A percentile compares a stretch with the other conserved stretches of the same genome.
Evolutionary conservation across 2,888 invertebrate species (phyloP).

Genomic region (Ashinkailepas kermadecensis): DNA sequence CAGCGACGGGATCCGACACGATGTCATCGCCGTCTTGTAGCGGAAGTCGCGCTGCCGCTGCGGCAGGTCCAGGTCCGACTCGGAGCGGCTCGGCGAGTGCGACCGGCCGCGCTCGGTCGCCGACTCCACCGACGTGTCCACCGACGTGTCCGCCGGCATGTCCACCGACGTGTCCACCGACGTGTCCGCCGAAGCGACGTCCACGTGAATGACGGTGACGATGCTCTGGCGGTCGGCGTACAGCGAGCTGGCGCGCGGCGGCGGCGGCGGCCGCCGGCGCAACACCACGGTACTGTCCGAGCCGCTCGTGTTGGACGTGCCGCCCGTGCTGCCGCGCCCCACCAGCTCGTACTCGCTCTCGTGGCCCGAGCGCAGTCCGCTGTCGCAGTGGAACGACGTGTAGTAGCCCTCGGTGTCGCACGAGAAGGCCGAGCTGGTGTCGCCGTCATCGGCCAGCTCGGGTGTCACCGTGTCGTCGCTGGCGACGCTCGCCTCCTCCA

Average conservation of each 20-base stretch:
- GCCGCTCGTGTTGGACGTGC: slow-evolving; percentile 14
- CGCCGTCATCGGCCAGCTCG: slow-evolving; percentile 52
- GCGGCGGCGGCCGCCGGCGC: slow-evolving; percentile 36
- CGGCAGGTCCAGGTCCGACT: slow-evolving; percentile 40
- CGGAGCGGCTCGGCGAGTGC: not conserved
- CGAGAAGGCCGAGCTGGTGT: slow-evolving; percentile 84
- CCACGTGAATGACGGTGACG: slow-evolving; percentile 34
- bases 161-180: not conserved
- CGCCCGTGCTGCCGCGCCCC: not conserved
- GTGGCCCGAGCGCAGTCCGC: slow-evolving; percentile 56
- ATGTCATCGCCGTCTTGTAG: slow-evolving; percentile 77
- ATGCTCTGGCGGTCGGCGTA: slow-evolving; percentile 33
- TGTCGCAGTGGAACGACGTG: slow-evolving; percentile 94
- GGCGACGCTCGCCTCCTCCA: slow-evolving; percentile 5
- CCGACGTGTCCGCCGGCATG: slow-evolving; percentile 49
- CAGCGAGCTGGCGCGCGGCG: slow-evolving; percentile 34
- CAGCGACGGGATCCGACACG: slow-evolving; percentile 82
- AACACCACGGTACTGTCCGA: slow-evolving; percentile 39
- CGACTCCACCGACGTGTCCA: slow-evolving; percentile 36
- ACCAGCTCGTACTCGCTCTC: slow-evolving; percentile 13
- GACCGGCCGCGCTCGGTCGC: not conserved
- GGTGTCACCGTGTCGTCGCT: slow-evolving; percentile 26
- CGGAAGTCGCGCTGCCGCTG: slow-evolving; percentile 48
- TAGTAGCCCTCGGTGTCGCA: slow-evolving; percentile 62
- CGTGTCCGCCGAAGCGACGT: slow-evolving; percentile 27